phyloP scores from a whole-genome alignment of 2,797 vertebrate species.

The Florisuga fusca region DNA sequence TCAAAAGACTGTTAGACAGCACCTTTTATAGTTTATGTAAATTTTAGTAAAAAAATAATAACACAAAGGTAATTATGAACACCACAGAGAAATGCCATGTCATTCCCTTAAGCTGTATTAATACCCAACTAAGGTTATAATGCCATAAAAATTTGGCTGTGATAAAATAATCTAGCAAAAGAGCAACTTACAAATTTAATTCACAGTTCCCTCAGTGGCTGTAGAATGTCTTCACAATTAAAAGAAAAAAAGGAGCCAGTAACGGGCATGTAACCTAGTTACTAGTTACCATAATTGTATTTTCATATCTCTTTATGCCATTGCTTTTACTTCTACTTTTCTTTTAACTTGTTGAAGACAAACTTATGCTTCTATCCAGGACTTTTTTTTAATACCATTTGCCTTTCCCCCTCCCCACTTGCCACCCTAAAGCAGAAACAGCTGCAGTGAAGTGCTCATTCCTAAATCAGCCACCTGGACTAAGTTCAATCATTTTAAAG shows the following conservation, averaged over 20 bases:
- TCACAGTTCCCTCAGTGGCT: neutral
- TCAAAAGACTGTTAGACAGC: neutral
- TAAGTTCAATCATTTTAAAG: slow-evolving; percentile 6
- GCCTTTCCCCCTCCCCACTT: neutral
- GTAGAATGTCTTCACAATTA: neutral
- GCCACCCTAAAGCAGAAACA: neutral
- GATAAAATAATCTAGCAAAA: neutral
- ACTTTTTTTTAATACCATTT: neutral
- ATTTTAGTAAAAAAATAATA: neutral
- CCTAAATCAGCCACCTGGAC: neutral
- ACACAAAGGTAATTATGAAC: neutral
- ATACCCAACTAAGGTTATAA: neutral
- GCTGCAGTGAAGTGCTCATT: neutral
- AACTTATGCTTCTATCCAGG: fast-evolving
- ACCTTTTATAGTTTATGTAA: fast-evolving
- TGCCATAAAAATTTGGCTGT: neutral
- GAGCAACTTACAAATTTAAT: neutral
- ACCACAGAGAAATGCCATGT: neutral
- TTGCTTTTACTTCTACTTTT: neutral
- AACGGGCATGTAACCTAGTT: neutral
- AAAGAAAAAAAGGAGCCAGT: neutral
- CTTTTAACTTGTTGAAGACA: neutral
- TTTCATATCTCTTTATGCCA: neutral
- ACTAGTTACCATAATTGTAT: neutral
- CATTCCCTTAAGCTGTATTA: neutral